Conservation (phyloP, 2,888 invertebrate species). For the Rhagium mordax region DNA sequence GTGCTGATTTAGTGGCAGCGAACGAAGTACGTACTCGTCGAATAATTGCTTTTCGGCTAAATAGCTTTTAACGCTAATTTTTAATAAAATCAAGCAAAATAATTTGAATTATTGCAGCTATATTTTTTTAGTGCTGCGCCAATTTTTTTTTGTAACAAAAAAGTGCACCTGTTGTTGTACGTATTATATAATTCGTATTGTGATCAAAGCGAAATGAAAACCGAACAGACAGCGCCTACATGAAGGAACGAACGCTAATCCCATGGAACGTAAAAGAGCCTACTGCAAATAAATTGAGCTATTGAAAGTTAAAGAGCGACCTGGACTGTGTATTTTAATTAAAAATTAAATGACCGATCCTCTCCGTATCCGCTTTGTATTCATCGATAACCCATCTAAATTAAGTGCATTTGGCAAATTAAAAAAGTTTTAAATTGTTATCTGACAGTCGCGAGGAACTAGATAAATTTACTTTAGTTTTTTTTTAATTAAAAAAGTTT, state of each 20-base stretch:
- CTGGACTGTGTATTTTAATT: background rate
- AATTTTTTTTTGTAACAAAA: too few relatives aligned
- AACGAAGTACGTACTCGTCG: background rate
- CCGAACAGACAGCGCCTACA: too few relatives aligned
- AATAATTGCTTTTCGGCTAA: background rate
- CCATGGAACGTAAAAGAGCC: background rate
- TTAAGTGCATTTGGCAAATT: conserved; percentile 14
- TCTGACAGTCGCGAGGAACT: background rate
- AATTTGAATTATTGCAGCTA: too few relatives aligned
- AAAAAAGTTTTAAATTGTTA: conserved; percentile 22
- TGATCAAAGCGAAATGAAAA: too few relatives aligned
- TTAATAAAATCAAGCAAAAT: too few relatives aligned
- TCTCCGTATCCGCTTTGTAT: background rate
- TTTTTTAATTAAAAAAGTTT: conserved; percentile 16
- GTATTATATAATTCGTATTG: too few relatives aligned
- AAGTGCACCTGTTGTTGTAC: too few relatives aligned
- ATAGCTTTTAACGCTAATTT: background rate
- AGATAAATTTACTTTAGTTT: conserved; percentile 2
- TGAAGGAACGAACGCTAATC: too few relatives aligned
- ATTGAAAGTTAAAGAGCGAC: background rate
- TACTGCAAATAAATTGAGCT: background rate
- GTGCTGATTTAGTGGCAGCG: background rate
- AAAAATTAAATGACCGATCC: conserved; percentile 7
- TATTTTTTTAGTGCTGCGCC: too few relatives aligned
- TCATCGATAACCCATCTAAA: background rate